Evolutionary conservation across 2,797 vertebrate species (phyloP), one percentile per base, ranked within the genome.

Genomic region (Lithobates sylvaticus): DNA sequence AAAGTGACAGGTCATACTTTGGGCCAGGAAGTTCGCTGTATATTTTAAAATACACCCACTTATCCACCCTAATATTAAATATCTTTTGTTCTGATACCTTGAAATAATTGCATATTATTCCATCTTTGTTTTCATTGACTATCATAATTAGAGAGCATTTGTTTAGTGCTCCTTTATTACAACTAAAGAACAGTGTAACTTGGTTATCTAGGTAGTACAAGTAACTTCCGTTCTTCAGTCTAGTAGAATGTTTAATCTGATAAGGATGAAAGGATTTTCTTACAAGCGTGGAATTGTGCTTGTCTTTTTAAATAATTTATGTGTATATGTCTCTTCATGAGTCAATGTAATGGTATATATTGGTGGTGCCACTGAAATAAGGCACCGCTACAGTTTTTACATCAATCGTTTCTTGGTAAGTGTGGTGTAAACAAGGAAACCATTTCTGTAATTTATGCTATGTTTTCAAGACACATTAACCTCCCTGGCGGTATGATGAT

Each of bases 391-490:
- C 21, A 61, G 7, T 15, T 44, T 58, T 50, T 2, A 32, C 47
- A 32, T 18, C 26, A 54, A 27, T 27, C 10, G n/a, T 47, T 16
- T 54, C 76, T 23, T n/a, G 10, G 9, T 26, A 42, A 42, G 23
- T 78, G 76, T 67, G 36, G 39, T 78, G 61, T 44, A 78, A 67
- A 67, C 36, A 78, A 27, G 23, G 13, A 54, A 29, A 21, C 26
- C 10, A 6, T 27, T 68, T 67, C 21, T 68, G n/a, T 18, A 26
- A 67, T 34, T 8, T 34, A 29, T 10, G 44, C 8, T 12, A 44
- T 78, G 64, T 78, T 78, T 68, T 47, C 13, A 78, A 44, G 47
- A 68, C 61, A 78, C 64, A 27, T 13, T 12, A 10, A n/a, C n/a
- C n/a, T n/a, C n/a, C n/a, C n/a, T n/a, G n/a, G n/a, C n/a, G n/a